Conservation (phyloP, 2,888 invertebrate species). For the Cheilosia urbana region DNA sequence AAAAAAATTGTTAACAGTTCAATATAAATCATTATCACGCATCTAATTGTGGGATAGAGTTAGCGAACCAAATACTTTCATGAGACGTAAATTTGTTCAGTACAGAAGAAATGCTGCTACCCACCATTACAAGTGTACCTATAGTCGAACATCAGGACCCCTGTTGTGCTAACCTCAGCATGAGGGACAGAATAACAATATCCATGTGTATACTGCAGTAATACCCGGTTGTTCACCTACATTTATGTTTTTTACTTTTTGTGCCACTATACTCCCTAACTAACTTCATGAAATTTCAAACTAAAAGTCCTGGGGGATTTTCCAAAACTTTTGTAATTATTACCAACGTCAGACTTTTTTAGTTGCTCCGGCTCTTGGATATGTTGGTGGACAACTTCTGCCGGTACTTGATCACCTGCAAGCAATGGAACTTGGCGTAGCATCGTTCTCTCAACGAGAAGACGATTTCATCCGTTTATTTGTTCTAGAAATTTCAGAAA, state of each 20-base stretch:
- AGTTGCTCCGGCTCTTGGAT: slow-evolving; percentile 57
- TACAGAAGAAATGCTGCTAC: slow-evolving; percentile 42
- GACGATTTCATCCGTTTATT: slow-evolving; percentile 36
- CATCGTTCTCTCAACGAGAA: slow-evolving; percentile 37
- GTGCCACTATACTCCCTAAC: slow-evolving; percentile 57
- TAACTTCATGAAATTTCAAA: slow-evolving; percentile 73
- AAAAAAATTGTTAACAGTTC: too few species aligned
- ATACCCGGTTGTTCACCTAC: slow-evolving; percentile 29
- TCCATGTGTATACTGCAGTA: slow-evolving; percentile 16
- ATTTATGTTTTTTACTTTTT: slow-evolving; percentile 22
- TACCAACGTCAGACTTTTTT: slow-evolving; percentile 71
- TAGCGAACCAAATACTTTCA: slow-evolving; percentile 54
- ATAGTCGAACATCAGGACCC: slow-evolving; percentile 31
- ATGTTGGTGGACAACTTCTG: slow-evolving; percentile 65
- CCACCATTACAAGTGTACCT: slow-evolving; percentile 53
- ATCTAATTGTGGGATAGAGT: slow-evolving; percentile 10
- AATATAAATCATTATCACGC: too few species aligned
- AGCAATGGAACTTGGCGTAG: slow-evolving; percentile 34
- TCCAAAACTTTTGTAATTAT: slow-evolving; percentile 73
- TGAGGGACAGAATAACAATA: slow-evolving; percentile 53
- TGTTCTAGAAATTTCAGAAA: slow-evolving; percentile 37
- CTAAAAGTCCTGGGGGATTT: slow-evolving; percentile 67
- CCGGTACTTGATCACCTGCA: slow-evolving; percentile 68
- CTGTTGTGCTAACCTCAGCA: slow-evolving; percentile 46
- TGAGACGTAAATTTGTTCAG: slow-evolving; percentile 56